These are phyloP conservation scores for Hyposoter dolosus DNA, from an alignment of 2,888 invertebrate species.

Conservation along the genomic window DNA sequence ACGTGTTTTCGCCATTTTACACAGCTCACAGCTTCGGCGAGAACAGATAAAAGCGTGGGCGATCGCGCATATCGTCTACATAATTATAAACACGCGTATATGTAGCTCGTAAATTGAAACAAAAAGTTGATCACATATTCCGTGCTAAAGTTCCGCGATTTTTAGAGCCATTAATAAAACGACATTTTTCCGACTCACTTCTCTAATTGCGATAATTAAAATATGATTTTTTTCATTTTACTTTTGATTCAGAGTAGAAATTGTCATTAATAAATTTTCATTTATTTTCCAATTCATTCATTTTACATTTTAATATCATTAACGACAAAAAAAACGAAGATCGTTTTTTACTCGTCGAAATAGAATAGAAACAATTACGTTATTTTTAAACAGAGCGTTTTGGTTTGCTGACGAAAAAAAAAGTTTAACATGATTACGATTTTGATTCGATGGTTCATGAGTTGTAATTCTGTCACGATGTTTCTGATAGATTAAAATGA, in stretches of 20 bases:
- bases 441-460: background rate
- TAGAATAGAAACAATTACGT: background rate
- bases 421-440: background rate
- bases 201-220: background rate
- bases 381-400: background rate
- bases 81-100: conserved; percentile 35
- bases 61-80: conserved; percentile 32
- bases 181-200: background rate
- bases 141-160: background rate
- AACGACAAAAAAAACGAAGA: no score
- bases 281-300: background rate
- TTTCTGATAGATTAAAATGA: background rate
- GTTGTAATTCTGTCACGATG: background rate
- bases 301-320: no score
- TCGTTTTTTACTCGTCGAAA: background rate
- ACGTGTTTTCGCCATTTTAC: conserved; percentile 29
- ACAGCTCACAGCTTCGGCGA: conserved; percentile 35
- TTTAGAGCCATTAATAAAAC: background rate
- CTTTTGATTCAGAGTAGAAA: background rate
- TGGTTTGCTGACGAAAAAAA: background rate
- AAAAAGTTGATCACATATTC: background rate
- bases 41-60: conserved; percentile 43
- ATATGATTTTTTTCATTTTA: background rate
- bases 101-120: conserved; percentile 8
- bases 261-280: background rate